phyloP scores from a whole-genome alignment of 2,797 vertebrate species.

The Macropodus opercularis region DNA sequence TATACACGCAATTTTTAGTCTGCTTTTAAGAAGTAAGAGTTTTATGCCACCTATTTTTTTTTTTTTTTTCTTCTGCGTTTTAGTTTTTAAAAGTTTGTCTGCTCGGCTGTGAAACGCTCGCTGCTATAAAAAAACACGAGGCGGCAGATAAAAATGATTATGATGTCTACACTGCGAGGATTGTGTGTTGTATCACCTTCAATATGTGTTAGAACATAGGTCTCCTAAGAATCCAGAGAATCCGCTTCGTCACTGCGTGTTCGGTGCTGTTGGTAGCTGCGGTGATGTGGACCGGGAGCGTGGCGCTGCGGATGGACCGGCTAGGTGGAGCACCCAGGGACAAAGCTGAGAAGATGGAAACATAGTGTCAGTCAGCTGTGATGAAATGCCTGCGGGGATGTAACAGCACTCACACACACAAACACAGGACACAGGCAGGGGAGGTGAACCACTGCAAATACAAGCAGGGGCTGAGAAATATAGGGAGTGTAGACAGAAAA shows the following conservation, averaged over 20 bases:
- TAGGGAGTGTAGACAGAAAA: constrained; percentile 3
- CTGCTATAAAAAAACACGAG: not conserved
- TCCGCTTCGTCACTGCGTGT: constrained; percentile 3
- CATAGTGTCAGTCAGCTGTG: constrained; percentile 60
- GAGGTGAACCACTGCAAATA: constrained; percentile 18
- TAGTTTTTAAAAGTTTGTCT: constrained; percentile 5
- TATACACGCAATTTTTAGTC: constrained; percentile 26
- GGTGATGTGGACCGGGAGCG: not conserved
- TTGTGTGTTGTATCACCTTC: too few relatives aligned
- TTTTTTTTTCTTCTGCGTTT: constrained; percentile 8
- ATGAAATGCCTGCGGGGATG: constrained; percentile 61
- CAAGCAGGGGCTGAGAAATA: not conserved
- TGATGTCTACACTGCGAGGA: too few relatives aligned
- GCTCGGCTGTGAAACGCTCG: not conserved
- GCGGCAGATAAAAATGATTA: not conserved
- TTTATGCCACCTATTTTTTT: constrained; percentile 2
- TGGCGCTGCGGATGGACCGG: constrained; percentile 37
- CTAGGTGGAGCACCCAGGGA: constrained; percentile 48
- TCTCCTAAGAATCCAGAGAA: too few relatives aligned
- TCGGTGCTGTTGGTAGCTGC: too few relatives aligned
- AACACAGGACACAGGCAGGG: constrained; percentile 11
- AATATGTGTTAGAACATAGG: too few relatives aligned
- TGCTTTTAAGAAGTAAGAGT: constrained; percentile 15
- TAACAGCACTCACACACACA: constrained; percentile 25
- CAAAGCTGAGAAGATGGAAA: constrained; percentile 59